A percentile compares a stretch with the other conserved stretches of the same genome.
These are phyloP conservation scores for Microplitis mediator DNA, from an alignment of 1,140 invertebrate species.

Conservation along the genomic window DNA sequence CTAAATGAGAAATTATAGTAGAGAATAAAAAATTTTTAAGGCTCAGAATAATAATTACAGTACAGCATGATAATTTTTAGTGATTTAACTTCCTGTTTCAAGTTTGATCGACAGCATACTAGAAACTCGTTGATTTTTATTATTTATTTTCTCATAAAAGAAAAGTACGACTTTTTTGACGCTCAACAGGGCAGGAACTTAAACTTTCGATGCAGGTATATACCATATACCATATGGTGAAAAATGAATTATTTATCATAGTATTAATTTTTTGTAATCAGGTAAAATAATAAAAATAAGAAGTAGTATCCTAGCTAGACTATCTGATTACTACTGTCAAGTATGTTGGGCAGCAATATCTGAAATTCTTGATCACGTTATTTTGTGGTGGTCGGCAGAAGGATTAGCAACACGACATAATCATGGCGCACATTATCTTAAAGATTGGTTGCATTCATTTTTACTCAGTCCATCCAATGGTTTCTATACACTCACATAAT, in stretches of 20 bases:
- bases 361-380: conserved; percentile 74
- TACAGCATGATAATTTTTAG: no score
- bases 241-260: neutral
- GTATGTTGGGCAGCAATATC: conserved; percentile 76
- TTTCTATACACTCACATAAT: neutral
- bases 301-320: conserved; percentile 58
- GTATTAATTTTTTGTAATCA: conserved; percentile 24
- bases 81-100: no score
- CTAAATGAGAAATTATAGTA: no score
- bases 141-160: no score
- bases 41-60: no score
- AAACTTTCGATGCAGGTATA: no score
- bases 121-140: no score
- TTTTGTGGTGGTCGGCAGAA: conserved; percentile 79
- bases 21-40: no score
- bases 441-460: conserved; percentile 69
- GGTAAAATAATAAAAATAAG: conserved; percentile 55
- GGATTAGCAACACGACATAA: conserved; percentile 68
- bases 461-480: conserved; percentile 31
- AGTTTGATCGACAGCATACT: no score
- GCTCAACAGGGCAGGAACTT: no score
- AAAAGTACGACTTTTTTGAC: no score
- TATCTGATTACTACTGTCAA: conserved; percentile 66
- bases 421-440: conserved; percentile 63
- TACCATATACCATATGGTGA: no score